phyloP scores from a whole-genome alignment of 1,140 invertebrate genomes.

The Pararge aegeria region DNA sequence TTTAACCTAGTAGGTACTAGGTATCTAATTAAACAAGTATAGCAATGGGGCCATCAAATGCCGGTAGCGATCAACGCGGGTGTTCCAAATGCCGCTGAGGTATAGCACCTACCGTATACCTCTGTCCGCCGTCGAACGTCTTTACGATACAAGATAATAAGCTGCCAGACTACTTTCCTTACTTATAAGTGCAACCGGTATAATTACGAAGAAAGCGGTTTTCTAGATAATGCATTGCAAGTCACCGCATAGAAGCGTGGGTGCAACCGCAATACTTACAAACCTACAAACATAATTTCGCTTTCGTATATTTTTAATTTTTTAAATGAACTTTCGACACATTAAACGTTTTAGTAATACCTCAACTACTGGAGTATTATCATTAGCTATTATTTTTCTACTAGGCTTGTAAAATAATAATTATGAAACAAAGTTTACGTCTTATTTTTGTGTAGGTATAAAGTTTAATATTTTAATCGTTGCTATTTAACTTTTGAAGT shows the following conservation, averaged over 20 bases:
- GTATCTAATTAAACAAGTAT: not conserved
- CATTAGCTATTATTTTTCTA: no score
- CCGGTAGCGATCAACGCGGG: slow-evolving; percentile 34
- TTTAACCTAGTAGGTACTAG: not conserved
- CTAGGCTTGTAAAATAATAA: no score
- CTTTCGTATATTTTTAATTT: no score
- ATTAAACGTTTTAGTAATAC: no score
- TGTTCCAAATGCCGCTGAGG: slow-evolving; percentile 35
- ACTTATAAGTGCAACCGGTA: slow-evolving; percentile 16
- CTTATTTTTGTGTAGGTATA: no score
- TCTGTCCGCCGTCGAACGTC: slow-evolving; percentile 25
- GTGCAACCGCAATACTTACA: not conserved
- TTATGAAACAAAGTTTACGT: no score
- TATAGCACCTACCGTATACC: slow-evolving; percentile 17
- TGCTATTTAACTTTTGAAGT: no score
- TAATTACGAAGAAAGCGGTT: slow-evolving; percentile 19
- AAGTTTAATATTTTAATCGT: no score
- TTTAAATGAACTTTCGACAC: no score
- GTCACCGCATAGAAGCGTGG: no score
- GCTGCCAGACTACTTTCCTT: slow-evolving; percentile 28
- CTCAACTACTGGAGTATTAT: no score
- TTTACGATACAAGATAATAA: slow-evolving; percentile 41
- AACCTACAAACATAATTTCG: not conserved
- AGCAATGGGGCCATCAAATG: slow-evolving; percentile 17
- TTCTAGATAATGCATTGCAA: slow-evolving; percentile 7